phyloP scores from a whole-genome alignment of 2,888 invertebrate species.

The Drepanosiphum platanoidis region DNA sequence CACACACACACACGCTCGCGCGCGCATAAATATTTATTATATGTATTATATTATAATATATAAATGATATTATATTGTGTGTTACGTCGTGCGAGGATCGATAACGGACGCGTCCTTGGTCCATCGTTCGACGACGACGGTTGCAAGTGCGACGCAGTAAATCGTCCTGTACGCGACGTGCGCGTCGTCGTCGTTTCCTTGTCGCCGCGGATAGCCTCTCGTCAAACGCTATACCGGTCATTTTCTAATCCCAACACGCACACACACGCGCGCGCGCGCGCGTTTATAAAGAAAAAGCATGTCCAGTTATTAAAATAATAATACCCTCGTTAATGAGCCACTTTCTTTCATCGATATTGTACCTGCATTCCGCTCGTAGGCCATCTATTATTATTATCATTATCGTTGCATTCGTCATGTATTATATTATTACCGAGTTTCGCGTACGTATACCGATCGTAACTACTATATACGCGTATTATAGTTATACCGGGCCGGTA shows the following conservation, averaged over 20 bases:
- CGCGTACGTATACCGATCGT: not conserved
- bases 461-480: not conserved
- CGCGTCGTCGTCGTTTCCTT: not conserved
- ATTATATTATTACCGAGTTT: slow-evolving; percentile 20
- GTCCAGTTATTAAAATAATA: slow-evolving; percentile 44
- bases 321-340: slow-evolving; percentile 46
- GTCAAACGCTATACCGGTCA: not conserved
- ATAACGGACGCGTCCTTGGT: slow-evolving; percentile 42
- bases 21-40: not conserved
- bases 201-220: not conserved
- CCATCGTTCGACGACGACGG: not conserved
- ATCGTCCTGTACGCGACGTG: not conserved
- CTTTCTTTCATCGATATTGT: slow-evolving; percentile 54
- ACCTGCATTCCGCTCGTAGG: slow-evolving; percentile 22
- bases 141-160: not conserved
- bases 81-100: not conserved
- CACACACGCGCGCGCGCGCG: not conserved
- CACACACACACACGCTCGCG: not conserved
- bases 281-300: slow-evolving; percentile 17
- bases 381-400: slow-evolving; percentile 25
- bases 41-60: not conserved
- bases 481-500: not conserved
- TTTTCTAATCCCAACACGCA: not conserved
- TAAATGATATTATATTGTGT: not conserved
- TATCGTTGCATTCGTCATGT: not conserved